Conservation (phyloP, 1,140 invertebrate species). For the Lordiphosa mommai region DNA sequence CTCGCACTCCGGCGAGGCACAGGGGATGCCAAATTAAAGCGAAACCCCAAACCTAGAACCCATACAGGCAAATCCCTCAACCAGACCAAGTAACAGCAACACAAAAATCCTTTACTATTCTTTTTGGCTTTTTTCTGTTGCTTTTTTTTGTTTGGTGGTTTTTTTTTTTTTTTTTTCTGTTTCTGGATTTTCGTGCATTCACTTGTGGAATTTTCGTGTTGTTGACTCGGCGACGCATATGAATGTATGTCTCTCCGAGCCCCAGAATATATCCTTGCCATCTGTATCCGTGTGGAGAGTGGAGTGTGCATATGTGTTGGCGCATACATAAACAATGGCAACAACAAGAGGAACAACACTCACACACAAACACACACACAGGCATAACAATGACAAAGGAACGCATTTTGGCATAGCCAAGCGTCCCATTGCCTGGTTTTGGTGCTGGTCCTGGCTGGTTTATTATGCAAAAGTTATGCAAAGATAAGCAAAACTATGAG, state of each 20-base stretch:
- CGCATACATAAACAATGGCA: slow-evolving; percentile 75
- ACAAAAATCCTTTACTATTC: slow-evolving; percentile 23
- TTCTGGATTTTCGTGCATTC: slow-evolving; percentile 74
- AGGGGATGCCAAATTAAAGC: slow-evolving; percentile 68
- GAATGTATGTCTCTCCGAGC: slow-evolving; percentile 54
- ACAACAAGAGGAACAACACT: slow-evolving; percentile 41
- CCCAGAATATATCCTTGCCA: slow-evolving; percentile 28
- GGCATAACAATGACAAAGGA: slow-evolving; percentile 71
- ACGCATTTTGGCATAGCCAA: slow-evolving; percentile 48
- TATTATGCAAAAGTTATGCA: slow-evolving; percentile 78
- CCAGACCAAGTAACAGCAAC: slow-evolving; percentile 46
- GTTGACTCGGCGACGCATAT: slow-evolving; percentile 73
- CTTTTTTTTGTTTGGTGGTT: slow-evolving; percentile 17
- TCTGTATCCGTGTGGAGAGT: slow-evolving; percentile 4
- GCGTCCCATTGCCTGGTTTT: slow-evolving; percentile 1
- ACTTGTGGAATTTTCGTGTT: slow-evolving; percentile 73
- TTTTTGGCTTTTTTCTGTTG: slow-evolving; percentile 18
- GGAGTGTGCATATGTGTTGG: slow-evolving; percentile 63
- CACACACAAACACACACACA: slow-evolving; percentile 13
- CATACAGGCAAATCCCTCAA: slow-evolving; percentile 72
- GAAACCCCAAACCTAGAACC: slow-evolving; percentile 45
- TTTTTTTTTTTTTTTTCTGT: slow-evolving; percentile 30
- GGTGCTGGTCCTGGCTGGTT: slow-evolving; percentile 51
- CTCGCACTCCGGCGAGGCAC: slow-evolving; percentile 26
- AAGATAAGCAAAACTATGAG: slow-evolving; percentile 78